These are phyloP conservation scores for Nannospalax galili DNA, from an alignment of 2,113 vertebrate species.

Conservation along the genomic window DNA sequence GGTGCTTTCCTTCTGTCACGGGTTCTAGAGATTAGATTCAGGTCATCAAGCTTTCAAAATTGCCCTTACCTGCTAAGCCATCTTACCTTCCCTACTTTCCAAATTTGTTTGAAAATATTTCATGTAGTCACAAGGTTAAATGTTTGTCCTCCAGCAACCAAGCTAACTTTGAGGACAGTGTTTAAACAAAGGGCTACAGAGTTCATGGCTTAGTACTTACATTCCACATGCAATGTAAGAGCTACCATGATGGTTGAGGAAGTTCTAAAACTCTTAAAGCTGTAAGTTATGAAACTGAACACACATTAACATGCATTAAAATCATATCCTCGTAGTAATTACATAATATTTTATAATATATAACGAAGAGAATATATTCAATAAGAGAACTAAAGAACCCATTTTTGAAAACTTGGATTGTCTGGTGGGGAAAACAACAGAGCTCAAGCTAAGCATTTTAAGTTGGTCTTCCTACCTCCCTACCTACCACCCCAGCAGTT, in stretches of 20 bases:
- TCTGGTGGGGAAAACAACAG: neutral
- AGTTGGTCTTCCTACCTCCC: neutral
- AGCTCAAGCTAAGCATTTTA: neutral
- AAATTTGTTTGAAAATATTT: neutral
- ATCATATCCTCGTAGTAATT: neutral
- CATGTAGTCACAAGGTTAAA: neutral
- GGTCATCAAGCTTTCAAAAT: neutral
- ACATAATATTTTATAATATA: neutral
- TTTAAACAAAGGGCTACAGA: neutral
- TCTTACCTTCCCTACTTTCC: neutral
- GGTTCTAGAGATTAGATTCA: neutral
- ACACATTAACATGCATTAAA: neutral
- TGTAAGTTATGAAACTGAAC: slow-evolving; percentile 1
- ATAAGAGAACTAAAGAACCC: neutral
- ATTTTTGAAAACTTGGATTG: neutral
- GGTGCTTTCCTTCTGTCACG: neutral
- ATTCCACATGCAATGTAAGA: neutral
- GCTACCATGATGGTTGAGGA: neutral
- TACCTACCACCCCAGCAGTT: neutral
- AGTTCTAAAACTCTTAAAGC: neutral
- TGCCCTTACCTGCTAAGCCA: neutral
- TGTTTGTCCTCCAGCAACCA: neutral
- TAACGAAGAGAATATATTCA: neutral
- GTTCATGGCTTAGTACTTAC: neutral
- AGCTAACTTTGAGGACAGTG: neutral